phyloP scores from a whole-genome alignment of 2,113 vertebrate genomes.

The Stomatorhinus ivindoensis region DNA sequence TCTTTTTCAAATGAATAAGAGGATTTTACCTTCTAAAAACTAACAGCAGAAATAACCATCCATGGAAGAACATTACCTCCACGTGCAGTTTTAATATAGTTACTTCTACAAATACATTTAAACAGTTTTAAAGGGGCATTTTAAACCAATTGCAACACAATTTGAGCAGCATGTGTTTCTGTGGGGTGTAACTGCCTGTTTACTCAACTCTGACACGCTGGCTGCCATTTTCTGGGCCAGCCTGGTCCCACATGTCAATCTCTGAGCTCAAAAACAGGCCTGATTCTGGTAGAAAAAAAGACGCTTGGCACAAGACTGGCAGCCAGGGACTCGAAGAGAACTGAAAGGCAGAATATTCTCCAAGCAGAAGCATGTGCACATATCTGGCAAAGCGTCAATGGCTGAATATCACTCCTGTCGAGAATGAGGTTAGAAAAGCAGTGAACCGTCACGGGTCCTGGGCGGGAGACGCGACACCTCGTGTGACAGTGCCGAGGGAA shows the following conservation, averaged over 20 bases:
- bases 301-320: conserved; percentile 18
- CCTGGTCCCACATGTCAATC: neutral
- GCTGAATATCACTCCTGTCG: conserved; percentile 25
- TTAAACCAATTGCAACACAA: neutral
- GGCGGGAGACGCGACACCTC: neutral
- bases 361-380: conserved; percentile 20
- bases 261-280: neutral
- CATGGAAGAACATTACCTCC: neutral
- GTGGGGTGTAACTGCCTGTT: neutral
- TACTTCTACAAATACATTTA: neutral
- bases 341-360: conserved; percentile 21
- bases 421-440: conserved; percentile 29
- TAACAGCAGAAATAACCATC: neutral
- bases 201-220: neutral
- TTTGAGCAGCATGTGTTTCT: neutral
- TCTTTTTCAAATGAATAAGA: neutral
- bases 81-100: neutral
- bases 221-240: neutral
- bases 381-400: conserved; percentile 32
- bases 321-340: conserved; percentile 17
- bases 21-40: neutral
- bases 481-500: neutral
- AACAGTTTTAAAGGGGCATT: neutral
- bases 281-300: neutral
- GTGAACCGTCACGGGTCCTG: conserved; percentile 8